Conservation (phyloP, 2,797 vertebrate genomes). For the Cyprinella venusta region DNA sequence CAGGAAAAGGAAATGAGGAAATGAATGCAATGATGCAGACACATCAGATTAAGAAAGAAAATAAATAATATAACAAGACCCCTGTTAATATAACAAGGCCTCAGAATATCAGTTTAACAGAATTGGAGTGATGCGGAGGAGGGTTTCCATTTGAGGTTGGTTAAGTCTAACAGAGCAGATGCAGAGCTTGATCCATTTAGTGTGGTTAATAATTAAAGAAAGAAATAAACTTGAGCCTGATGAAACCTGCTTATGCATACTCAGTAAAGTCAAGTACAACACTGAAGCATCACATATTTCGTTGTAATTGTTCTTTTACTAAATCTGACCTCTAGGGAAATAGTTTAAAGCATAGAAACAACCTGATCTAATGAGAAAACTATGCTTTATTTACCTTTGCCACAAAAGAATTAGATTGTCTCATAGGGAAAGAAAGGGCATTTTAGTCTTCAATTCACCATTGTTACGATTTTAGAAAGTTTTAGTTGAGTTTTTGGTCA, state of each 20-base stretch:
- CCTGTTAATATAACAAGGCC: no score
- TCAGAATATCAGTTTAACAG: conserved; percentile 58
- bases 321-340: not conserved
- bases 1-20: not conserved
- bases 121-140: conserved; percentile 46
- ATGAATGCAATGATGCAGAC: not conserved
- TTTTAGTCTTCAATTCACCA: not conserved
- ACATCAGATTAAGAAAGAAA: conserved; percentile 1
- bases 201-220: conserved; percentile 64
- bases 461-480: not conserved
- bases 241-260: conserved; percentile 15
- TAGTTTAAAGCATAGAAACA: not conserved
- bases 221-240: conserved; percentile 30
- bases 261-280: not conserved
- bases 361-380: not conserved
- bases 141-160: conserved; percentile 52
- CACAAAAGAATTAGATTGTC: not conserved
- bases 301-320: not conserved
- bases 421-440: not conserved
- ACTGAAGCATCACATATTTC: no score
- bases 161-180: conserved; percentile 50
- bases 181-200: conserved; percentile 38
- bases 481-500: conserved; percentile 3
- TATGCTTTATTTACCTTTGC: not conserved
- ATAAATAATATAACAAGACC: conserved; percentile 57